Conservation (phyloP, 2,113 vertebrate genomes). For the Ariopsis seemanni region DNA sequence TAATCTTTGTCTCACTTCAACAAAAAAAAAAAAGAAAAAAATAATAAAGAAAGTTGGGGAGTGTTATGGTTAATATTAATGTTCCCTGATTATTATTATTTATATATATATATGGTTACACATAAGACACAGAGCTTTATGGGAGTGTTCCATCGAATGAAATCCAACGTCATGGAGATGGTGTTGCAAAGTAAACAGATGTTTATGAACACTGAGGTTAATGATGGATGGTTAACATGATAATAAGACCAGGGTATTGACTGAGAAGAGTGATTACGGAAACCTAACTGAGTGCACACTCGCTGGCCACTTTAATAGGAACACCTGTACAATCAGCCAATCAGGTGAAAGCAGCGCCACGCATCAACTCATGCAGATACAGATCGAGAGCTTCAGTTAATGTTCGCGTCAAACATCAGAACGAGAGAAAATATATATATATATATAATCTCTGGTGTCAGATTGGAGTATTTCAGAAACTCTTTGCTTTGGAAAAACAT, state of each 20-base stretch:
- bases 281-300: background rate
- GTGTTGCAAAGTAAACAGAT: constrained; percentile 50
- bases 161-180: constrained; percentile 16
- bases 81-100: background rate
- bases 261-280: constrained; percentile 41
- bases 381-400: background rate
- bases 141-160: constrained; percentile 12
- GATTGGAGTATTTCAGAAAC: background rate
- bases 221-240: constrained; percentile 11
- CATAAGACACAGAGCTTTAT: constrained; percentile 49
- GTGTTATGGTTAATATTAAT: background rate
- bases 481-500: background rate
- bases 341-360: background rate
- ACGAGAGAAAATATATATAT: background rate
- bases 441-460: background rate
- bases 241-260: constrained; percentile 37
- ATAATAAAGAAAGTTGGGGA: background rate
- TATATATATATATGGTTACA: constrained; percentile 57
- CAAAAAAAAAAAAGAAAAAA: too few relatives aligned
- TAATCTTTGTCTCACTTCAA: background rate
- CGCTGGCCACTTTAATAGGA: background rate
- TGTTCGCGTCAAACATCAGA: background rate
- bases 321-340: background rate
- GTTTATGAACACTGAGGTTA: constrained; percentile 51
- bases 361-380: background rate